Conservation (phyloP, 2,888 invertebrate genomes). For the Sesamia inferens region DNA sequence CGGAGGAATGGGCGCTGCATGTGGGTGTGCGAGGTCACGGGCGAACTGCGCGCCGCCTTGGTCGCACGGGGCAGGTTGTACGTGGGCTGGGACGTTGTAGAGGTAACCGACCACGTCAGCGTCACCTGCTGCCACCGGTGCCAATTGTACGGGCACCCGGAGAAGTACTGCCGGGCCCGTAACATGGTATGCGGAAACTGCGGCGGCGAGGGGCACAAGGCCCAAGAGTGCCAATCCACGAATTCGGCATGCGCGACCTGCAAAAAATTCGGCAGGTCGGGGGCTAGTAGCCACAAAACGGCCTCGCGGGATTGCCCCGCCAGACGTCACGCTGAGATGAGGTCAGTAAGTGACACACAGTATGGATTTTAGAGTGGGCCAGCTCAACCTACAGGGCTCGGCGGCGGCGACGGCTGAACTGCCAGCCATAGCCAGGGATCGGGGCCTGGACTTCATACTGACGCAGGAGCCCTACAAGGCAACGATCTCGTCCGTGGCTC, state of each 20-base stretch:
- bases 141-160: conserved; percentile 68
- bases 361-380: conserved; percentile 52
- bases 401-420: conserved; percentile 54
- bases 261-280: conserved; percentile 37
- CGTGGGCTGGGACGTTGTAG: conserved; percentile 51
- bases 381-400: conserved; percentile 56
- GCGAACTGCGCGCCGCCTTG: neutral
- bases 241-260: conserved; percentile 58
- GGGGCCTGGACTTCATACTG: conserved; percentile 47
- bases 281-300: conserved; percentile 40
- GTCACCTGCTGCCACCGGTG: conserved; percentile 64
- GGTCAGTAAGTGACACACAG: neutral
- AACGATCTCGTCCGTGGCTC: accelerated
- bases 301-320: conserved; percentile 54
- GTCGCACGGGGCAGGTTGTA: conserved; percentile 23
- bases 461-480: no score
- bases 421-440: conserved; percentile 18
- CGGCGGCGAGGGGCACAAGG: conserved; percentile 51
- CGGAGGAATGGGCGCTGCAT: no score
- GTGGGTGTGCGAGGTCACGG: no score
- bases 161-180: conserved; percentile 27
- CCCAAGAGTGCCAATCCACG: conserved; percentile 22
- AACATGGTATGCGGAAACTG: conserved; percentile 53
- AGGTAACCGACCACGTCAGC: conserved; percentile 27
- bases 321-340: conserved; percentile 39